Base-by-base conservation (phyloP, 2,797 vertebrate species). In the Anas flavirostris region DNA sequence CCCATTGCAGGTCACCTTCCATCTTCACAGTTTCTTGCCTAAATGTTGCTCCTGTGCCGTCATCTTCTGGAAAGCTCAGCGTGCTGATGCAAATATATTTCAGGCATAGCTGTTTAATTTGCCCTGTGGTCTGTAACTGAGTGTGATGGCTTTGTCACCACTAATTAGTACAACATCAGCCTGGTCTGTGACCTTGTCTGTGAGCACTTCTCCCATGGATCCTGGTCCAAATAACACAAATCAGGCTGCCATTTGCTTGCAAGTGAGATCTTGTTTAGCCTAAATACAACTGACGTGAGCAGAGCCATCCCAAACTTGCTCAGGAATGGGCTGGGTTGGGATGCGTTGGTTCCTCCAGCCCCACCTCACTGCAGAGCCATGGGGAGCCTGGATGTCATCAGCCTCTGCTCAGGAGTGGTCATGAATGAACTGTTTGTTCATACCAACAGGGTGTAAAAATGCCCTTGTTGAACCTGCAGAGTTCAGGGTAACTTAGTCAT, bases 61-160 rank as follows among this genome's bases (percentile, higher is more conserved):
- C 77, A 50, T 88, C 53, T 60, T 78, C 78, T 68, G 75, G 78
- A 95, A 94, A 18, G 70, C 46, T 44, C 60, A 75, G 7, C 1
- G 6, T 92, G 74, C 86, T 31, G 7, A 77, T 85, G 53, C 12
- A 84, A 53, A 76, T 81, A 35, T 78, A 72, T 93, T 93, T 90
- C 63, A 23, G 6, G 63, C 88, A 19, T 0, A 1, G 81, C 74
- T 93, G 82, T 82, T 94, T 90, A 84, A 84, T 94, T 95, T 93
- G 82, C 64, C 74, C 44, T 56, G 83, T 74, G 77, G 59, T 76
- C 67, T 96, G 91, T 93, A 88, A 94, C 35, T 0, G 3, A 94
- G 90, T 82, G 90, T 94, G 86, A 94, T 96, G 90, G 94, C 77
- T 94, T 69, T 94, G 88, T 93, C 95, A 89, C 78, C 43, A 89